Conservation (phyloP, 2,797 vertebrate genomes). For the Malacoraja senta region DNA sequence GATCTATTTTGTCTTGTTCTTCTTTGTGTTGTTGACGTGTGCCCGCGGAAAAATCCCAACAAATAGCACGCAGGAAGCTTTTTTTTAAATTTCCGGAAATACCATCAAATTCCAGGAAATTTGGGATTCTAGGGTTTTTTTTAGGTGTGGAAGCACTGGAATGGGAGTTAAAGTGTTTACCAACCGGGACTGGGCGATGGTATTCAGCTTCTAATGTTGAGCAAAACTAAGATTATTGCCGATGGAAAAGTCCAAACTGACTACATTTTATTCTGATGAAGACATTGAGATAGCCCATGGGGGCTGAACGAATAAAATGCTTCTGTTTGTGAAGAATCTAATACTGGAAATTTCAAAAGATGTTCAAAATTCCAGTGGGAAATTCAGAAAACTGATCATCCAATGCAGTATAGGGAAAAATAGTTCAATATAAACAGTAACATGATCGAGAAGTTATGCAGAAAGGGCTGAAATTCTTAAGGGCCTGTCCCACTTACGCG, state of each 20-base stretch:
- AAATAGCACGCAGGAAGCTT: too few species aligned
- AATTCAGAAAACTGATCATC: background rate
- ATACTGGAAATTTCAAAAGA: background rate
- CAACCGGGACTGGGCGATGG: too few species aligned
- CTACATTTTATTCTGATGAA: background rate
- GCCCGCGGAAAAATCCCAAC: too few species aligned
- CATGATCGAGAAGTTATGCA: background rate
- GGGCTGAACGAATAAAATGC: background rate
- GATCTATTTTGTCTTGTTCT: too few species aligned
- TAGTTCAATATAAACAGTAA: background rate
- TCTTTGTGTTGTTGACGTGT: too few species aligned
- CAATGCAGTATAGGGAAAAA: background rate
- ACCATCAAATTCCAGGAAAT: too few species aligned
- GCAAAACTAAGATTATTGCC: background rate
- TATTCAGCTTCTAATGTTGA: too few species aligned
- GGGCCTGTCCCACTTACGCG: too few species aligned
- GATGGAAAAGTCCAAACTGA: background rate
- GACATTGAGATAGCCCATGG: background rate
- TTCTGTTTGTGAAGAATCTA: background rate
- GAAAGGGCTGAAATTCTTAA: background rate
- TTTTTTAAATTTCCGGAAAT: too few species aligned
- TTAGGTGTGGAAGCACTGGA: too few species aligned
- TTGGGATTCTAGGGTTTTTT: too few species aligned
- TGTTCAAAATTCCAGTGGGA: background rate
- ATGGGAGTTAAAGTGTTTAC: too few species aligned